Evolutionary conservation across 2,797 vertebrate genomes (phyloP).

Genomic region (Acrossocheilus fasciatus): DNA sequence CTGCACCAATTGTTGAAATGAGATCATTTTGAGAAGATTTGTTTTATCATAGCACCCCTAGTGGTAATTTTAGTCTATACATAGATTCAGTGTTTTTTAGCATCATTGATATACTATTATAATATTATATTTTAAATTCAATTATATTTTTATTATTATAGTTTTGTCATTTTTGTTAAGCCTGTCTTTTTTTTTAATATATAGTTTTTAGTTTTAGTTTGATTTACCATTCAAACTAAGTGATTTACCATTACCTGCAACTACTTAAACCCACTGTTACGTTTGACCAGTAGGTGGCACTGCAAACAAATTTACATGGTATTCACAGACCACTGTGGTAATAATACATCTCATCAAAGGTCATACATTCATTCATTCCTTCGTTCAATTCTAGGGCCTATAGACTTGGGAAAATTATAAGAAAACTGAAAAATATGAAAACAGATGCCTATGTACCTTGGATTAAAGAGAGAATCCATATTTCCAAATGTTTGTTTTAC

Average conservation of each 20-base stretch:
- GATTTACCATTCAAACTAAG: too few relatives aligned
- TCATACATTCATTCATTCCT: background rate
- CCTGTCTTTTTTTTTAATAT: background rate
- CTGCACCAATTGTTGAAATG: background rate
- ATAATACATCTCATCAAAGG: background rate
- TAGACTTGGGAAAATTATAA: background rate
- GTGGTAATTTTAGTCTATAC: background rate
- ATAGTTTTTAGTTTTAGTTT: background rate
- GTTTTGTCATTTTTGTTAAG: background rate
- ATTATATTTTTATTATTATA: background rate
- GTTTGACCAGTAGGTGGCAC: background rate
- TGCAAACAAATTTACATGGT: background rate
- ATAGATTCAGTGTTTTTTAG: background rate
- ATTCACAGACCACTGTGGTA: background rate
- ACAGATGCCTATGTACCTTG: background rate
- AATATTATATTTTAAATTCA: too few relatives aligned
- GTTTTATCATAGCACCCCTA: background rate
- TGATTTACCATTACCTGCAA: background rate
- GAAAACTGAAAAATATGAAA: background rate
- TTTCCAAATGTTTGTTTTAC: slow-evolving; percentile 42
- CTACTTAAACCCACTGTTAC: background rate
- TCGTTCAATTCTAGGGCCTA: background rate
- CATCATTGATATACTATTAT: background rate
- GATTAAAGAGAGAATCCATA: background rate
- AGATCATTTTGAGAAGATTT: background rate